Percentiles rank a stretch among this genome's conserved stretches.
phyloP scores from a whole-genome alignment of 1,140 invertebrate genomes.

The Panulirus ornatus region DNA sequence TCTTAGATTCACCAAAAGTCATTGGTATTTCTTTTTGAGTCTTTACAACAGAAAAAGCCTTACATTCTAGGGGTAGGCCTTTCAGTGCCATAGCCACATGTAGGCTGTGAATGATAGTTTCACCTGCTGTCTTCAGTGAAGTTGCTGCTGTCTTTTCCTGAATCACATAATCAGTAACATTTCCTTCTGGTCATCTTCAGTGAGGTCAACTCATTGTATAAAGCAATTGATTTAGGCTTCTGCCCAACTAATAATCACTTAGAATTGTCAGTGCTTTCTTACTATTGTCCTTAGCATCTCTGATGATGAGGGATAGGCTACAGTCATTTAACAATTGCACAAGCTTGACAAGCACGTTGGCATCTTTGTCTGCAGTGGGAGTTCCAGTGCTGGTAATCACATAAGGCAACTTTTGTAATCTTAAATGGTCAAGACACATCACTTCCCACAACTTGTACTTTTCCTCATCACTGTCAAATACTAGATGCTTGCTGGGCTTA shows the following conservation, averaged over 20 bases:
- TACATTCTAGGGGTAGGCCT: too few species aligned
- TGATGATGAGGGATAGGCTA: conserved; percentile 10
- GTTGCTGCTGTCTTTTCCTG: not conserved
- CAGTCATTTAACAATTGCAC: conserved; percentile 19
- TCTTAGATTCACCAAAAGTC: conserved; percentile 3
- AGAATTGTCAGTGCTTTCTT: conserved; percentile 11
- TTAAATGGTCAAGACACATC: not conserved
- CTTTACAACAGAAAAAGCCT: conserved; percentile 2
- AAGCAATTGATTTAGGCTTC: not conserved
- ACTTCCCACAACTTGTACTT: conserved; percentile 26
- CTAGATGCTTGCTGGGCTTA: conserved; percentile 6
- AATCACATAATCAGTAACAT: conserved; percentile 6
- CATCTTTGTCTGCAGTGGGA: not conserved
- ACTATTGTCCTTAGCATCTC: conserved; percentile 15
- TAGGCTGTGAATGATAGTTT: conserved; percentile 15
- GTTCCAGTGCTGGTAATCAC: not conserved
- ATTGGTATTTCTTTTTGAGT: not conserved
- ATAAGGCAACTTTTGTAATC: not conserved
- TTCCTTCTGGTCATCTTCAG: not conserved
- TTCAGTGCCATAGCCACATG: conserved; percentile 5
- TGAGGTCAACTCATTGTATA: conserved; percentile 26
- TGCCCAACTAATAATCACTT: not conserved
- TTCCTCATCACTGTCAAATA: conserved; percentile 21
- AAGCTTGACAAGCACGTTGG: not conserved
- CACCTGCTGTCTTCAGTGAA: not conserved